Evolutionary conservation across 2,888 invertebrate species (phyloP), one percentile per base, ranked within the genome.

Genomic region (Magallana nippona): DNA sequence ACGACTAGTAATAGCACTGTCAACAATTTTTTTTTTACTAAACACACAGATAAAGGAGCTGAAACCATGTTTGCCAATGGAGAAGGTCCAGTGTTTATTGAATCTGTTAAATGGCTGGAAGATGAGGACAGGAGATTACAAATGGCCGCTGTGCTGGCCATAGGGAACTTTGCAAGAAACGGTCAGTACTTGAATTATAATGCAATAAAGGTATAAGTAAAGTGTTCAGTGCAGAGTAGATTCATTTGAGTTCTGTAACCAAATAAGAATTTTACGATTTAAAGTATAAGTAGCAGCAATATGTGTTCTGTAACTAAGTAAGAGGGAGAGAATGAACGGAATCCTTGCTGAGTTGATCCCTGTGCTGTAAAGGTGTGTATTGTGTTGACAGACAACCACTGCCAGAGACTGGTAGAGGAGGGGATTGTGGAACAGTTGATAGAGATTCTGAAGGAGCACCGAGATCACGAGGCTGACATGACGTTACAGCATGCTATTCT

Each of bases 81-180:
- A 0, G 94, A 95, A n/a, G 97, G 97, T 0, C 95, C 95, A 88
- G 96, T 96, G 13, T 98, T 96, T 94, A 95, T 94, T 90, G 96
- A 96, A 93, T 96, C 97, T 95, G 95, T 97, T 81, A 95, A 95
- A 57, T 98, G 98, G 98, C 95, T 98, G 87, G 88, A 91, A n/a
- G 91, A 93, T 82, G 96, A 96, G 0, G 94, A 95, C 32, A 96
- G 96, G 86, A 97, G 97, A 93, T 95, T 98, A 32, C 95, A 97
- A 91, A 96, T 96, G n/a, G 97, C 97, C 0, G 97, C 97, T 0
- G 96, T 97, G 3, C 95, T 98, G 87, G 97, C 97, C 0, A 95
- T 98, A 88, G 98, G 97, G 1, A 98, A 98, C 95, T 98, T 98
- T 94, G 98, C 98, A 0, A 95, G 98, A 77, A 96, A 96, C 88